phyloP scores from a whole-genome alignment of 2,888 invertebrate species.

The Drosophila acutilabella region DNA sequence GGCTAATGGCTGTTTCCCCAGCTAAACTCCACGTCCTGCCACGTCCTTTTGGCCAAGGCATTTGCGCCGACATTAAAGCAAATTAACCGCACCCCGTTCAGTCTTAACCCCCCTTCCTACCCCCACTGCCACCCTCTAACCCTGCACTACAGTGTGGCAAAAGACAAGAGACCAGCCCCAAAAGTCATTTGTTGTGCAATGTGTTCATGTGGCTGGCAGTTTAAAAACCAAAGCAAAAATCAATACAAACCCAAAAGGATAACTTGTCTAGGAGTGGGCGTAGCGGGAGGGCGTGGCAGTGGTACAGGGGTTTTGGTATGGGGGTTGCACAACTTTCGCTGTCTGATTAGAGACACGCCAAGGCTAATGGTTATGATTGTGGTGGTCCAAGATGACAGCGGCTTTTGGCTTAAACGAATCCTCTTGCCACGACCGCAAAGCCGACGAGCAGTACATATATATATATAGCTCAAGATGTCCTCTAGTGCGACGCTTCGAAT shows the following conservation, averaged over 20 bases:
- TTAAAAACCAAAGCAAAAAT: conserved; percentile 80
- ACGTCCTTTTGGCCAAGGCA: conserved; percentile 5
- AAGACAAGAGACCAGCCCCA: conserved; percentile 52
- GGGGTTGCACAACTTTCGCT: conserved; percentile 54
- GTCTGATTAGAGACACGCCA: conserved; percentile 79
- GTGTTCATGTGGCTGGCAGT: conserved; percentile 80
- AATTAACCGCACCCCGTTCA: conserved; percentile 82
- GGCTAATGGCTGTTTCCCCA: conserved; percentile 52
- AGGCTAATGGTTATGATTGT: conserved; percentile 79
- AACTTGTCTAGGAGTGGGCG: conserved; percentile 17
- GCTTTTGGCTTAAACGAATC: conserved; percentile 65
- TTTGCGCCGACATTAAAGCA: conserved; percentile 81
- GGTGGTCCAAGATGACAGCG: conserved; percentile 78
- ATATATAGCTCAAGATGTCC: conserved; percentile 48
- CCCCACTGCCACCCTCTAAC: background rate
- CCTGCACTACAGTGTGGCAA: too few species aligned
- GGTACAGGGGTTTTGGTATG: background rate
- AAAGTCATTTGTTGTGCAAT: conserved; percentile 83
- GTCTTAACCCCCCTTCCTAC: conserved; percentile 4
- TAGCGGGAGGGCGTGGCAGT: too few species aligned
- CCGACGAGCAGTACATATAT: conserved; percentile 13
- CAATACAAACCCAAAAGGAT: conserved; percentile 69
- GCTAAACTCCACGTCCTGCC: background rate
- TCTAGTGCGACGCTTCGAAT: conserved; percentile 34
- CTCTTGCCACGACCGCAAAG: conserved; percentile 37